A percentile compares a stretch with the other conserved stretches of the same genome.
Evolutionary conservation across 2,113 vertebrate species (phyloP).

Genomic region (Pseudorhombus dupliciocellatus): DNA sequence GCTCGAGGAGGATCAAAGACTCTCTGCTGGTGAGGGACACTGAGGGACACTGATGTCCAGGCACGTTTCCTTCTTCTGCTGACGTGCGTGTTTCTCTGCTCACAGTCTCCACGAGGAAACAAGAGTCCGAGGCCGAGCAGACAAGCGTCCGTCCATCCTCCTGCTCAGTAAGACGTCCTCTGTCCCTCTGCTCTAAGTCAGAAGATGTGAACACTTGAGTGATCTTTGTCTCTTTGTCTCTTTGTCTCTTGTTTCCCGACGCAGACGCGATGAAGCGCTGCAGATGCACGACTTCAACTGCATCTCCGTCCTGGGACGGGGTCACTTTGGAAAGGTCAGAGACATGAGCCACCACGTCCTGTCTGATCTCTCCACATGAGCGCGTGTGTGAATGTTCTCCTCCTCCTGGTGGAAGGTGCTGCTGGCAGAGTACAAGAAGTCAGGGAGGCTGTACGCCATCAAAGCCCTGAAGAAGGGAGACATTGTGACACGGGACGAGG

Average conservation of each 20-base stretch:
- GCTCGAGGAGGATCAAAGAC: constrained; percentile 62
- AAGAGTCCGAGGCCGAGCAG: constrained; percentile 15
- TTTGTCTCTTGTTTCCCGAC: not conserved
- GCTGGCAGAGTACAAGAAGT: constrained; percentile 87
- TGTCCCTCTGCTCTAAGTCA: too few relatives aligned
- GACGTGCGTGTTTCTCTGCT: not conserved
- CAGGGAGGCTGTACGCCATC: constrained; percentile 89
- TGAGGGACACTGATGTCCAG: not conserved
- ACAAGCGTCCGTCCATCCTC: not conserved
- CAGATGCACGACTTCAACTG: constrained; percentile 88
- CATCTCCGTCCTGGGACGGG: constrained; percentile 90
- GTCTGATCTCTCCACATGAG: too few relatives aligned
- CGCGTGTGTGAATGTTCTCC: fast-evolving
- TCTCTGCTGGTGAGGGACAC: constrained; percentile 32
- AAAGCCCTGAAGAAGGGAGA: constrained; percentile 97
- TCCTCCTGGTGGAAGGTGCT: constrained; percentile 84
- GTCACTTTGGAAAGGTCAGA: constrained; percentile 97
- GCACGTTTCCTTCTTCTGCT: too few relatives aligned
- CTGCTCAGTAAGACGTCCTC: constrained; percentile 46
- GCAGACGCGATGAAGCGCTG: constrained; percentile 47
- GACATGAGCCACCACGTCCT: too few relatives aligned
- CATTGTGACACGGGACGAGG: constrained; percentile 90
- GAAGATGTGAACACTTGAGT: not conserved
- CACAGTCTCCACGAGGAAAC: constrained; percentile 34
- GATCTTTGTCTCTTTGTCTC: not conserved